Evolutionary conservation across 2,113 vertebrate genomes (phyloP), one percentile per base, ranked within the genome.

Genomic region (Hemicordylus capensis): DNA sequence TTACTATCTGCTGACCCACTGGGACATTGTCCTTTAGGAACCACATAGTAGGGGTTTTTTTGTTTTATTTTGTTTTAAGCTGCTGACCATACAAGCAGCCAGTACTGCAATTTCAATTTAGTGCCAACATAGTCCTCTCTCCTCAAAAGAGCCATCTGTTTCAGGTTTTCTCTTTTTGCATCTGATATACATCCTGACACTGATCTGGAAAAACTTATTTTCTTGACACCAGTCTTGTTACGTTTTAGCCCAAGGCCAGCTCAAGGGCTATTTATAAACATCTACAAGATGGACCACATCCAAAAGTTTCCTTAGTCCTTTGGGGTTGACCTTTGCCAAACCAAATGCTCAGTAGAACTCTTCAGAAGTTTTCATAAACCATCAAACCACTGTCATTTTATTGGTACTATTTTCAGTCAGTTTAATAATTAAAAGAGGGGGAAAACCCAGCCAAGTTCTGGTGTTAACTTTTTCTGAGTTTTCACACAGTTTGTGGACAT

Each of bases 181-280:
- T 84, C n/a, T 51, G 51, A 34, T 51, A 54, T 37, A 19, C 31
- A 66, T 70, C 17, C 54, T 87, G 56, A 46, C 75, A 69, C 24
- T n/a, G 31, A 80, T 80, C 24, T 80, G 44, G 48, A 59, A 34
- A 67, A 64, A 56, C 14, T 63, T 78, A 28, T 70, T 80, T 75
- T 66, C 61, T 84, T 76, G 70, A 74, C 51, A 39, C 28, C 51
- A 51, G 51, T 24, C 61, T 67, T 67, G 15, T 84, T 75, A 75
- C 22, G 26, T 79, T 80, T 69, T 58, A 80, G 24, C 81, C 61
- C 31, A 79, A 58, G 37, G 76, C 58, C 46, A 79, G 37, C 81
- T 84, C 31, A 44, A 37, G 76, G 73, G 42, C 42, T 67, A 66
- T 59, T 84, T 84, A 80, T 56, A 80, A 84, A 75, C 39, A 59